A percentile compares a stretch with the other conserved stretches of the same genome.
Conservation (phyloP, 2,113 vertebrate species). For the Thalassoma bifasciatum region DNA sequence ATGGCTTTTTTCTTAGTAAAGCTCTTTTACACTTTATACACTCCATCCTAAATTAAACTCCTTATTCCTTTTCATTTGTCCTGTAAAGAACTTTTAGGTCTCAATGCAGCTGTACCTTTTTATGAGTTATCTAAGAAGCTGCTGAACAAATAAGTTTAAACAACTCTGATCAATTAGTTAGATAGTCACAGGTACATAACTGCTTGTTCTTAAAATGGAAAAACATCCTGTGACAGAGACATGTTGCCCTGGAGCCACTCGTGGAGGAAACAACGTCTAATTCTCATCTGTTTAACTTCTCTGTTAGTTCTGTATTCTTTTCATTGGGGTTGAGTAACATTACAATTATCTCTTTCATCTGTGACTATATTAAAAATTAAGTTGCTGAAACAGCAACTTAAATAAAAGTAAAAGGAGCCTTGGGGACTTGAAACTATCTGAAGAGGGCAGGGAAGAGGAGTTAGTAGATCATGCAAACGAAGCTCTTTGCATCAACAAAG, state of each 20-base stretch:
- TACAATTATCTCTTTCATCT: too few relatives aligned
- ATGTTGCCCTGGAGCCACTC: too few relatives aligned
- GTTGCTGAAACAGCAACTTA: neutral
- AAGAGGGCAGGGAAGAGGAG: conserved; percentile 16
- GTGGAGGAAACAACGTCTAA: neutral
- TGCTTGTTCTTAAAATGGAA: neutral
- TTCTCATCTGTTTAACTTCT: neutral
- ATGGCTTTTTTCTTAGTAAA: neutral
- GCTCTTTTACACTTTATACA: neutral
- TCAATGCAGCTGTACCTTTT: neutral
- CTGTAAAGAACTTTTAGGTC: too few relatives aligned
- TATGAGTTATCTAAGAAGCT: neutral
- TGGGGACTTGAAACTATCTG: conserved; percentile 28
- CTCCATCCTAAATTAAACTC: too few relatives aligned
- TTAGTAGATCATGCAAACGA: conserved; percentile 57
- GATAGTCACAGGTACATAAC: neutral
- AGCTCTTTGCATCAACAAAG: conserved; percentile 13
- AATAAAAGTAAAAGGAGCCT: conserved; percentile 1
- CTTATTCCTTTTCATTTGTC: too few relatives aligned
- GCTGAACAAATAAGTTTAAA: too few relatives aligned
- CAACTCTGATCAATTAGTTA: neutral
- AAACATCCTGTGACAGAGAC: neutral
- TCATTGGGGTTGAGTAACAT: neutral
- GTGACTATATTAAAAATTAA: neutral
- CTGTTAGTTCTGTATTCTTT: neutral